Percentiles rank a stretch among this genome's conserved stretches.
phyloP scores from a whole-genome alignment of 2,797 vertebrate genomes.

The Phylloscopus collybita region DNA sequence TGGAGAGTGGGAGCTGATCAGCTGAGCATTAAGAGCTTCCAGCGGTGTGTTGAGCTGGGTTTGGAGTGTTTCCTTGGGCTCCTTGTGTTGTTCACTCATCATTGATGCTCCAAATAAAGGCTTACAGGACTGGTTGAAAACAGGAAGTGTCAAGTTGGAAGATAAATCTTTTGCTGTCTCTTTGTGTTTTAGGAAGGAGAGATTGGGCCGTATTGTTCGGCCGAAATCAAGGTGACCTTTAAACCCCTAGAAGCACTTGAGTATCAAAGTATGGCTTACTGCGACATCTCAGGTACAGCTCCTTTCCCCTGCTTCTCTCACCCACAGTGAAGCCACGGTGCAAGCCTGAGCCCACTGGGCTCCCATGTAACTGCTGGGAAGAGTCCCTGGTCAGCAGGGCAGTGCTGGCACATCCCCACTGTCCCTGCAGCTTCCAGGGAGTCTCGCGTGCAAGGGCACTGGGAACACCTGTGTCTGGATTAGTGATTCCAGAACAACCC shows the following conservation, averaged over 20 bases:
- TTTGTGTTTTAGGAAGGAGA: conserved; percentile 28
- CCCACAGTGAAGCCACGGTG: not conserved
- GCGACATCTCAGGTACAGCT: conserved; percentile 85
- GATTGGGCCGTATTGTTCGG: conserved; percentile 83
- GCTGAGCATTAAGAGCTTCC: not conserved
- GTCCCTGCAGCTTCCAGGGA: too few relatives aligned
- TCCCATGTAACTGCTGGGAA: not conserved
- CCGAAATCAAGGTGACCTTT: conserved; percentile 83
- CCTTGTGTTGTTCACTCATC: not conserved
- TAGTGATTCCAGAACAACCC: not conserved
- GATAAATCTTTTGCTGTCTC: not conserved
- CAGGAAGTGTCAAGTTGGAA: not conserved
- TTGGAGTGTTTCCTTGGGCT: not conserved
- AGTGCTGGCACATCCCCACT: too few relatives aligned
- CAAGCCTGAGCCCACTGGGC: not conserved
- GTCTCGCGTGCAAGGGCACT: too few relatives aligned
- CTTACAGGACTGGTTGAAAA: not conserved
- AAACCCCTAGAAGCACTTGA: conserved; percentile 81
- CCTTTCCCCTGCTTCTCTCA: not conserved
- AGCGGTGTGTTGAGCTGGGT: not conserved
- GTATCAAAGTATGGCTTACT: conserved; percentile 84
- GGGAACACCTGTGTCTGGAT: too few relatives aligned
- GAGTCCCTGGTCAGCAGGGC: not conserved
- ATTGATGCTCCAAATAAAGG: not conserved
- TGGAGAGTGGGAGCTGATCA: not conserved